Percentiles rank a stretch among this genome's conserved stretches.
phyloP scores from a whole-genome alignment of 2,888 invertebrate genomes.

The Tinea pellionella region DNA sequence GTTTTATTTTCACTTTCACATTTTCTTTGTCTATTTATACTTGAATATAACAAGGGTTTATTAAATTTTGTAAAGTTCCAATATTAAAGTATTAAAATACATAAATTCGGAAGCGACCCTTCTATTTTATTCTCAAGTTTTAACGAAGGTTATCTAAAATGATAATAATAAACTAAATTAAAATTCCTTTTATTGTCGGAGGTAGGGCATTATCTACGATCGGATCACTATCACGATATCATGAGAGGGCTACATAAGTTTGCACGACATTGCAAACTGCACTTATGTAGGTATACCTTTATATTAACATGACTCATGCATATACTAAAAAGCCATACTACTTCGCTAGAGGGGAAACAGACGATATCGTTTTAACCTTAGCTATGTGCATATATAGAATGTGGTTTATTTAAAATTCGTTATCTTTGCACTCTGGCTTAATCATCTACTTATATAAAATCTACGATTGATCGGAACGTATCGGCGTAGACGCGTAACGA shows the following conservation, averaged over 20 bases:
- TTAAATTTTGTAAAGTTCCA: background rate
- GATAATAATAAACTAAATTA: background rate
- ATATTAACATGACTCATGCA: background rate
- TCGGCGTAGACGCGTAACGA: too few species aligned
- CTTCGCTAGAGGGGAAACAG: background rate
- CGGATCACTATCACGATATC: background rate
- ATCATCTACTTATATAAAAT: too few species aligned
- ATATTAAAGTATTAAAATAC: background rate
- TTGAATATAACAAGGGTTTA: background rate
- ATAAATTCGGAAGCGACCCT: background rate
- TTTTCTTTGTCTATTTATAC: background rate
- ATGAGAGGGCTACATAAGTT: background rate
- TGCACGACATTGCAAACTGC: constrained; percentile 5
- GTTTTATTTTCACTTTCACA: background rate
- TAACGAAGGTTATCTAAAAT: background rate
- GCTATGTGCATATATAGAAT: background rate
- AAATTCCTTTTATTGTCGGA: background rate
- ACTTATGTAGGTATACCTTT: background rate
- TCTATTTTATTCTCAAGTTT: background rate
- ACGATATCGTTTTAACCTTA: background rate
- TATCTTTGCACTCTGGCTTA: background rate
- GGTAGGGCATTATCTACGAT: background rate
- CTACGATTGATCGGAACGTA: too few species aligned
- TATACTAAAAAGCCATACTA: background rate
- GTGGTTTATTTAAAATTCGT: background rate